Evolutionary conservation across 2,113 vertebrate species (phyloP).

Genomic region (Porphyrio hochstetteri): DNA sequence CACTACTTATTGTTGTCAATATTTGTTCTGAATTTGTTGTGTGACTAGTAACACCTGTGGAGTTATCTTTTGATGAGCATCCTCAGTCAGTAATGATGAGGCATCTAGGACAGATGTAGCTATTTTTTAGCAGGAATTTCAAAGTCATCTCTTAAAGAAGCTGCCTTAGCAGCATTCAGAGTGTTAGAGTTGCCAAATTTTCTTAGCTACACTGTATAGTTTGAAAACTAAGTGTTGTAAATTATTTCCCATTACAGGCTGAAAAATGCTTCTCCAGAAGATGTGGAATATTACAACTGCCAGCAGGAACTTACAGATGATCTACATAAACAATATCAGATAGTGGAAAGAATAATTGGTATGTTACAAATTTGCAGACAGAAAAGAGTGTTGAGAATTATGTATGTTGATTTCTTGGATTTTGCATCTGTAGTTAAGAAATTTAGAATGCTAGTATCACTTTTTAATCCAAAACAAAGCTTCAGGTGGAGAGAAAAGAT

Average conservation of each 20-base stretch:
- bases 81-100: neutral
- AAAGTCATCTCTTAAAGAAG: neutral
- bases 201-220: neutral
- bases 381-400: neutral
- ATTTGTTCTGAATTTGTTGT: neutral
- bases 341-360: constrained; percentile 98
- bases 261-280: constrained; percentile 96
- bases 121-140: neutral
- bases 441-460: neutral
- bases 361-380: neutral
- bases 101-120: neutral
- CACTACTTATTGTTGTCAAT: neutral
- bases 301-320: constrained; percentile 96
- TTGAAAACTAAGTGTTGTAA: neutral
- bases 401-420: neutral
- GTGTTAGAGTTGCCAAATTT: neutral
- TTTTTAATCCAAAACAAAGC: neutral
- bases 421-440: neutral
- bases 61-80: neutral
- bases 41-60: neutral
- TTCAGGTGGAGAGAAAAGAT: neutral
- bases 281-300: constrained; percentile 97
- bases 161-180: neutral
- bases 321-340: constrained; percentile 95
- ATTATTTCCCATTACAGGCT: constrained; percentile 78